Evolutionary conservation across 2,113 vertebrate genomes (phyloP), one percentile per base, ranked within the genome.

Genomic region (Macquaria australasica): DNA sequence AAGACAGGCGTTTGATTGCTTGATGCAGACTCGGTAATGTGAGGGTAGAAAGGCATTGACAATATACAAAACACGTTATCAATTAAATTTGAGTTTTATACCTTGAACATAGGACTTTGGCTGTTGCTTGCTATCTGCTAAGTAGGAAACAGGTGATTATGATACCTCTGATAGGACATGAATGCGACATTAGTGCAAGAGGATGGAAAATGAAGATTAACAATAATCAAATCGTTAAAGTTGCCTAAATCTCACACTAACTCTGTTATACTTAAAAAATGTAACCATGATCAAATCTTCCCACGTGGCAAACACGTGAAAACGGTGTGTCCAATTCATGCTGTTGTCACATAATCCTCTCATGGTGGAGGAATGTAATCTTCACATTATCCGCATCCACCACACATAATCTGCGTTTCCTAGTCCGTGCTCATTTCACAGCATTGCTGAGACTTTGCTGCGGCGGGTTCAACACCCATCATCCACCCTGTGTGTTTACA

Each of bases 361-460:
- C 69, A 8, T 3, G 28, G 55, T 23, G 59, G 3, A 73, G 73
- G 60, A 87, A 84, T 74, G 67, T 66, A 77, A 87, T 80, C 43
- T 48, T 28, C 83, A 51, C 59, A 73, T 81, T 66, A 85, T 78
- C 81, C 60, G 1, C 75, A 50, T 70, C 67, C 82, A 18, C 37
- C 48, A 6, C 60, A 12, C 37, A 41, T 76, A 82, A 82, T 77
- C 79, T 56, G 58, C 45, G 75, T 59, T 75, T 69, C 59, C 11
- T 9, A 56, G 67, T 75, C 67, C 6, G 45, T 3, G 37, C 55
- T 82, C 71, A 12, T 85, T 31, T 31, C 69, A 14, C 34, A 10
- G 60, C 31, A 8, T 34, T 25, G 79, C 55, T 1, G 68, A 34
- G 41, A 1, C 48, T 59, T 50, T 1, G 23, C 51, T 0, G 23